Percentiles rank a stretch among this genome's conserved stretches.
phyloP scores from a whole-genome alignment of 2,113 vertebrate genomes.

The Ceyx cyanopectus region DNA sequence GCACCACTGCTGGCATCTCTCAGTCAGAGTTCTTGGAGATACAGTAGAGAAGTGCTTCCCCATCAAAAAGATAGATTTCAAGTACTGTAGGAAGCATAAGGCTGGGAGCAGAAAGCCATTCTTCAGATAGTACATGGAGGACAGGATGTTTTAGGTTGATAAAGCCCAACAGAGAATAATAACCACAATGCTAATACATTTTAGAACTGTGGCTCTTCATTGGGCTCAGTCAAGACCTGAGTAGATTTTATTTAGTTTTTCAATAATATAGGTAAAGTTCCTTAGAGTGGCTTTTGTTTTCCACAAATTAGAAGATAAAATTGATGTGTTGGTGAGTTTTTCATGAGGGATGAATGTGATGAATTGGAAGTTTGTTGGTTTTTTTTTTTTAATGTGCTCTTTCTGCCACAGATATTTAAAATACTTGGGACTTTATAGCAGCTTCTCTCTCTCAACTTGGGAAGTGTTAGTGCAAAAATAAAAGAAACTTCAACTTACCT shows the following conservation, averaged over 20 bases:
- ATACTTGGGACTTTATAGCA: neutral
- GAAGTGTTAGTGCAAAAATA: neutral
- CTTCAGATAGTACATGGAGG: neutral
- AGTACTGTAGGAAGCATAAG: constrained; percentile 6
- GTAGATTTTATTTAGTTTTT: neutral
- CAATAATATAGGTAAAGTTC: neutral
- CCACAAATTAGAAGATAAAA: neutral
- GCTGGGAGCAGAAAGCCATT: constrained; percentile 12
- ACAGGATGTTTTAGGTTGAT: neutral
- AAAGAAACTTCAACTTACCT: constrained; percentile 10
- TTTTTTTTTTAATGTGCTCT: neutral
- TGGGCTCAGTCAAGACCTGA: neutral
- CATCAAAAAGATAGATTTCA: constrained; percentile 13
- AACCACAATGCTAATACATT: neutral
- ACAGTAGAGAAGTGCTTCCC: constrained; percentile 4
- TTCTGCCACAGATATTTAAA: neutral
- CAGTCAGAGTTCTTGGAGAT: constrained; percentile 43
- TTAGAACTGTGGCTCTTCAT: neutral
- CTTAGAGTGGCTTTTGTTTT: neutral
- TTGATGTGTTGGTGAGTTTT: neutral
- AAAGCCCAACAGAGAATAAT: neutral
- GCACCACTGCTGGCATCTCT: neutral
- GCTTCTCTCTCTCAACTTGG: neutral
- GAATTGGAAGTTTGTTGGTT: neutral
- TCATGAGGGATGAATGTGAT: neutral